These are phyloP conservation scores for Coregonus sp. DNA, from an alignment of 2,797 vertebrate species.

Conservation along the genomic window DNA sequence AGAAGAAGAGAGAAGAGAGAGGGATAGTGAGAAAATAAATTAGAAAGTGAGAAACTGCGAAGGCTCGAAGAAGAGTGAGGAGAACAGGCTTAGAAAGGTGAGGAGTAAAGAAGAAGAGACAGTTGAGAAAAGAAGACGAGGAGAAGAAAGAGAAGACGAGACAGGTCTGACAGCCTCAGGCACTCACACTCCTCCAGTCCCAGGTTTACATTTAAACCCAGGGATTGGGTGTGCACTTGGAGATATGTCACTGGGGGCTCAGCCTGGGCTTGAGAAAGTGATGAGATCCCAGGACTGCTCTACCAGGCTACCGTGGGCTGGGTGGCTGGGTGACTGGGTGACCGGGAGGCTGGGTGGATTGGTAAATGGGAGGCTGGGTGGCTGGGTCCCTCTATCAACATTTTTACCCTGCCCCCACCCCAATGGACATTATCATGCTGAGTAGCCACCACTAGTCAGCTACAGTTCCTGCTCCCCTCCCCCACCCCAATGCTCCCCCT, in stretches of 20 bases:
- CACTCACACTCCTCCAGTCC: constrained; percentile 34
- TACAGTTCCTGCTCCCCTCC: too few relatives aligned
- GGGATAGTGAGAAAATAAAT: neutral
- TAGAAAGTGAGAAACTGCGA: neutral
- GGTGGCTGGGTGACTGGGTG: too few relatives aligned
- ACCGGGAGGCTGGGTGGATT: too few relatives aligned
- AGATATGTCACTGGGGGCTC: constrained; percentile 25
- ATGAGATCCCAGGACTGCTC: constrained; percentile 29
- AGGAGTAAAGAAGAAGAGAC: constrained; percentile 44
- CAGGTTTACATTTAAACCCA: constrained; percentile 62
- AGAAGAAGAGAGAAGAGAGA: constrained; percentile 22
- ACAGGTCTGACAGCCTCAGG: constrained; percentile 59
- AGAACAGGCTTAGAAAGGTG: constrained; percentile 29
- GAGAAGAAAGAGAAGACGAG: constrained; percentile 27
- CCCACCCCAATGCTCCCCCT: too few relatives aligned
- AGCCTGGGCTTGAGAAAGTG: constrained; percentile 35
- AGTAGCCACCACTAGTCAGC: too few relatives aligned
- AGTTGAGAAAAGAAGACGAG: neutral
- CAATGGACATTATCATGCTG: too few relatives aligned
- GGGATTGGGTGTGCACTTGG: constrained; percentile 40
- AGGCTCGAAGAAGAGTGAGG: constrained; percentile 9
- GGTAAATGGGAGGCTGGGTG: constrained; percentile 1
- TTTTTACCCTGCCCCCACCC: neutral
- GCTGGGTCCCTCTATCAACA: neutral
- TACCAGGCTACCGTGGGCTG: neutral